These are phyloP conservation scores for Buceros bicornis DNA, from an alignment of 2,797 vertebrate genomes.

Conservation along the genomic window DNA sequence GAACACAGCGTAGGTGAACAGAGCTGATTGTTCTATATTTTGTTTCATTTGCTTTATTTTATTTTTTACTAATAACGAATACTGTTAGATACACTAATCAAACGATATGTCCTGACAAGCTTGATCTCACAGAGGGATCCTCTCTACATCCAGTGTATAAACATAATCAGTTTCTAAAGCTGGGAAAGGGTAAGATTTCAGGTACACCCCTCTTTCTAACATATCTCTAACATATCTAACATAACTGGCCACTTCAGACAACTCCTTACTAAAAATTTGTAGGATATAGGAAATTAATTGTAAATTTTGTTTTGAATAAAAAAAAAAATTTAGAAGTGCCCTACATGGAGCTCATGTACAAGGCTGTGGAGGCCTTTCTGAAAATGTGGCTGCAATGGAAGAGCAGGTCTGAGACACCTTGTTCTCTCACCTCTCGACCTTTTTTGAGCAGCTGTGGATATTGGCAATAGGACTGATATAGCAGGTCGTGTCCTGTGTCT, in stretches of 20 bases:
- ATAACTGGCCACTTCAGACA: background rate
- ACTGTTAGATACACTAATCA: background rate
- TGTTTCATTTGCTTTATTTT: background rate
- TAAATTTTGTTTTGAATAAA: background rate
- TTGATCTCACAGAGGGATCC: background rate
- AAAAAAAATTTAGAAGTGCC: background rate
- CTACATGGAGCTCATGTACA: fast-evolving
- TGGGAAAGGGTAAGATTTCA: background rate
- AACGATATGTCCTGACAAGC: background rate
- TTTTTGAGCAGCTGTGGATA: background rate
- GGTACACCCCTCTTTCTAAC: background rate
- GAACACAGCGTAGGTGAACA: background rate
- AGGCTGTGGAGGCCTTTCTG: background rate
- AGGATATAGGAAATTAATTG: background rate
- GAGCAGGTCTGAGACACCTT: background rate
- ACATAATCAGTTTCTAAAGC: background rate
- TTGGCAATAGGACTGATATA: background rate
- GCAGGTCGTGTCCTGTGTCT: background rate
- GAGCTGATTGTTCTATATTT: background rate
- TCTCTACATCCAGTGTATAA: background rate
- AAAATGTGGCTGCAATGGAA: background rate
- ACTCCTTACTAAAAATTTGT: background rate
- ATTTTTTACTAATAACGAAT: background rate
- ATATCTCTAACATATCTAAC: background rate
- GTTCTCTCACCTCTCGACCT: background rate